Base-by-base conservation (phyloP, 37 sponge, comb jelly and placozoan genomes). In the Aphrocallistes beatrix region DNA sequence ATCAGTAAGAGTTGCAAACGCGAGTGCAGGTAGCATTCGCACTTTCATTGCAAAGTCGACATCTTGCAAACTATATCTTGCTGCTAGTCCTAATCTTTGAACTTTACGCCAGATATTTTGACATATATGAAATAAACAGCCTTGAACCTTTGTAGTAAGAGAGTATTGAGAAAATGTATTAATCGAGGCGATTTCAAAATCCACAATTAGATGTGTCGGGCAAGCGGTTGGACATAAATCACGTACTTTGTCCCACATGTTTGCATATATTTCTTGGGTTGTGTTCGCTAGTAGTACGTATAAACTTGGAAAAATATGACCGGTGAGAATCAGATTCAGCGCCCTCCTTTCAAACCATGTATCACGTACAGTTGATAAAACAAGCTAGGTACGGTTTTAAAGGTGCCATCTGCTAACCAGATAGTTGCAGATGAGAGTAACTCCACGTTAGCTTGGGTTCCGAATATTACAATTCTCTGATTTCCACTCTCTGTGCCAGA, bases 341-440 rank as follows among this genome's bases (percentile, higher is more conserved):
- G n/a, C 8, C 75, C 75, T 60, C 75, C 75, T 60, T 60, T 60
- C 75, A 60, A 60, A 60, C 28, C 75, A 60, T 60, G 34, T 60
- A 60, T 60, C 75, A 60, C 25, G 75, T 60, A 60, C 17, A 60
- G 75, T 60, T 60, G 75, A 60, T 60, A 60, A 60, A 60, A 60
- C 75, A 60, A 42, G 75, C 75, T 60, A 28, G 75, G 32, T 30
- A 60, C 75, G 3, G 75, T 60, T 60, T 60, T 60, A 60, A 60
- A 60, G 75, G 75, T 60, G 75, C 75, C 75, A 60, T 60, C 75
- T 19, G 75, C 75, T 60, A 60, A 13, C 75, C 75, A 60, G 21
- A 60, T 30, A 60, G 75, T 60, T 60, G 75, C 75, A 60, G 75
- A 60, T 60, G 75, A 60, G 75, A 60, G 75, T 60, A 60, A 60